A percentile compares a stretch with the other conserved stretches of the same genome.
These are phyloP conservation scores for Callimorpha dominula DNA, from an alignment of 2,888 invertebrate species.

Conservation along the genomic window DNA sequence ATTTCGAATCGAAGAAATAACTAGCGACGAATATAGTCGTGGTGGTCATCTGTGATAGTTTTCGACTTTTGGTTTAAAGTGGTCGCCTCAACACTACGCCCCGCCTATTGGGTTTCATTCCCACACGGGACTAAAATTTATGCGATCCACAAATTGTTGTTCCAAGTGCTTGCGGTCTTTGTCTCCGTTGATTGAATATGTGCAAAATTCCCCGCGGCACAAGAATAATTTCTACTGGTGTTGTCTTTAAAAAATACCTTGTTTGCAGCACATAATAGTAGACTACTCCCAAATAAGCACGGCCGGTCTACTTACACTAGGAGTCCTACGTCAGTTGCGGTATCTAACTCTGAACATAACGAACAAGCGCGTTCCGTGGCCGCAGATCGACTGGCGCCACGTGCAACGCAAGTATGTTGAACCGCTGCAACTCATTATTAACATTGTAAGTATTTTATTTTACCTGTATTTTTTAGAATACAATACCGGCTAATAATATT, in stretches of 20 bases:
- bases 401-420: conserved; percentile 51
- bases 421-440: conserved; percentile 63
- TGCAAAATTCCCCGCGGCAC: no score
- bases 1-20: no score
- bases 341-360: conserved; percentile 66
- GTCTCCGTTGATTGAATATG: no score
- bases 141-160: neutral
- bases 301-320: conserved; percentile 61
- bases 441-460: conserved; percentile 67
- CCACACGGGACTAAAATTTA: neutral
- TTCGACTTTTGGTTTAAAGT: no score
- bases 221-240: neutral
- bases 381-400: conserved; percentile 63
- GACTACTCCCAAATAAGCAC: conserved; percentile 71
- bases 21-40: no score
- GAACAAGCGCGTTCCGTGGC: conserved; percentile 41
- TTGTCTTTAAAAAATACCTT: neutral
- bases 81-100: no score
- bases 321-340: conserved; percentile 57
- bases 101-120: no score
- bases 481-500: no score
- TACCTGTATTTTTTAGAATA: neutral
- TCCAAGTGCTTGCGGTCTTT: no score
- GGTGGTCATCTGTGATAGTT: no score
- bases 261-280: conserved; percentile 68